A percentile compares a stretch with the other conserved stretches of the same genome.
Conservation (phyloP, 2,113 vertebrate species). For the Platichthys stellatus region DNA sequence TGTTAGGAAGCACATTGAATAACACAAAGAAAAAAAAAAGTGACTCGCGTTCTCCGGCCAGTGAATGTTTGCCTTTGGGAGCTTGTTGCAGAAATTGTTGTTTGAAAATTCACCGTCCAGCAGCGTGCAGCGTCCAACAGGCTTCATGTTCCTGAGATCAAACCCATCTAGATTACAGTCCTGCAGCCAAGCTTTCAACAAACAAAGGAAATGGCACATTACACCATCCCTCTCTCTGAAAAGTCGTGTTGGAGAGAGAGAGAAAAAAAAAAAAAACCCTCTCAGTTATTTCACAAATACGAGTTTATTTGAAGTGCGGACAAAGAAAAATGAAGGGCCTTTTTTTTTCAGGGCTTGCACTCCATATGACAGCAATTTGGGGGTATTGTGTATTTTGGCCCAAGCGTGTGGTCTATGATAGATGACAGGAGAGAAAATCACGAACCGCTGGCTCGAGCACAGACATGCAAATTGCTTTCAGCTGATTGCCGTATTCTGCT, state of each 20-base stretch:
- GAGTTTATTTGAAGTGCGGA: conserved; percentile 86
- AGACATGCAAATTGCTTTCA: conserved; percentile 92
- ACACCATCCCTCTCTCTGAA: conserved; percentile 77
- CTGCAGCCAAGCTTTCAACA: conserved; percentile 74
- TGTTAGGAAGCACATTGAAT: conserved; percentile 14
- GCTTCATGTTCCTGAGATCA: conserved; percentile 56
- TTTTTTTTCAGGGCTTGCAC: conserved; percentile 74
- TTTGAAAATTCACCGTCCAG: conserved; percentile 46
- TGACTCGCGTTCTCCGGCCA: neutral
- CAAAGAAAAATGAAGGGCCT: conserved; percentile 85
- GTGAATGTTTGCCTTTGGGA: conserved; percentile 42
- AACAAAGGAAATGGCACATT: conserved; percentile 85
- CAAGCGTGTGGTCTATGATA: conserved; percentile 87
- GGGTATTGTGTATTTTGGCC: conserved; percentile 94
- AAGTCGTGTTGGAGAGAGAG: conserved; percentile 67
- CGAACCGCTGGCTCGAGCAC: conserved; percentile 84
- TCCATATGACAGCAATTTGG: conserved; percentile 96
- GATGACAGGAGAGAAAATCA: conserved; percentile 93
- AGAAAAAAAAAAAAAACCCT: conserved; percentile 71
- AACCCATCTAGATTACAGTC: conserved; percentile 63
- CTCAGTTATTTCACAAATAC: conserved; percentile 92
- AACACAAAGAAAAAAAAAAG: conserved; percentile 18
- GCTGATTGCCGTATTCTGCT: conserved; percentile 87
- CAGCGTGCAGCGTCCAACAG: conserved; percentile 55
- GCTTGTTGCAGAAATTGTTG: conserved; percentile 38